Conservation (phyloP, 1,140 invertebrate genomes). For the Harpegnathos saltator region DNA sequence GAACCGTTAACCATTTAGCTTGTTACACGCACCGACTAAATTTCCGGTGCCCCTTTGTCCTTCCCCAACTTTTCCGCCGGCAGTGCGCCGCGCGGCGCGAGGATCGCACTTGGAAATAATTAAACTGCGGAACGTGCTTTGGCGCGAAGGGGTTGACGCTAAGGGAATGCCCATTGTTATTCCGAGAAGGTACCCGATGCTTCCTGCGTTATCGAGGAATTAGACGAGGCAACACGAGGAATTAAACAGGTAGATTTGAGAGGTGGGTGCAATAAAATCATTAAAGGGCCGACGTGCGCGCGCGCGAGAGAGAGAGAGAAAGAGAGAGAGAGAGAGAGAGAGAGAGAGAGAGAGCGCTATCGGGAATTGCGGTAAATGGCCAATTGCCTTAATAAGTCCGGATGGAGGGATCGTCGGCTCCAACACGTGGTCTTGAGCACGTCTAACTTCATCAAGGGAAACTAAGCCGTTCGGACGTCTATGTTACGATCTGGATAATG, state of each 20-base stretch:
- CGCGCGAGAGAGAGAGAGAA: no score
- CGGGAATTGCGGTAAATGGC: constrained; percentile 15
- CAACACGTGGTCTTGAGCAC: constrained; percentile 14
- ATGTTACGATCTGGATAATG: neutral
- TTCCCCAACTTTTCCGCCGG: constrained; percentile 61
- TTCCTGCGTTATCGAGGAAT: constrained; percentile 71
- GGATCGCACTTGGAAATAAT: constrained; percentile 66
- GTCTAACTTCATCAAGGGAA: constrained; percentile 6
- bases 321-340: no score
- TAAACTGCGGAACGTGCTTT: constrained; percentile 63
- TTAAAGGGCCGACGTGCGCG: constrained; percentile 50
- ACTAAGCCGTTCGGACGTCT: neutral
- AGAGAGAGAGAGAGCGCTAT: no score
- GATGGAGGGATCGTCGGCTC: constrained; percentile 34
- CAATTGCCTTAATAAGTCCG: constrained; percentile 49
- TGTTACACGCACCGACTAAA: constrained; percentile 48
- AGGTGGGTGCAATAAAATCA: constrained; percentile 64
- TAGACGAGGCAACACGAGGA: constrained; percentile 62
- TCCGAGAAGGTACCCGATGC: constrained; percentile 57
- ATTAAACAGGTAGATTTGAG: constrained; percentile 66
- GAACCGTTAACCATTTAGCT: constrained; percentile 48
- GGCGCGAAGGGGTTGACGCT: constrained; percentile 26
- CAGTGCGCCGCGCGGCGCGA: constrained; percentile 5
- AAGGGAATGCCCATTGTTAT: constrained; percentile 65
- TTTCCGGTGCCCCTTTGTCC: constrained; percentile 36